Conservation (phyloP, 2,113 vertebrate species). For the Lophura nycthemera region DNA sequence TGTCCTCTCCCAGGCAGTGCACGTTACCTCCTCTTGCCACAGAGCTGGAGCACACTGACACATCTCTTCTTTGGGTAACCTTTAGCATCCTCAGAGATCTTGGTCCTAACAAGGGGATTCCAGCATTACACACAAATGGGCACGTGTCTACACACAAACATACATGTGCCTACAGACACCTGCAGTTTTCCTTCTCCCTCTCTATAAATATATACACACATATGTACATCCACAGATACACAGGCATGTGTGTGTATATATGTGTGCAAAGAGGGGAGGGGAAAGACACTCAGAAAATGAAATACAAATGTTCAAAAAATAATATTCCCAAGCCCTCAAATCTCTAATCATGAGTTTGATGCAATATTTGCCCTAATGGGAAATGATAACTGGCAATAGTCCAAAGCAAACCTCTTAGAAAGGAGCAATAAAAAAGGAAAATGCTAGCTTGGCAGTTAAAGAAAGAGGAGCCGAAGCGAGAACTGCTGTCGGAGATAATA, state of each 20-base stretch:
- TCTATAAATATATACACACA: slow-evolving; percentile 45
- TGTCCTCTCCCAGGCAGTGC: not conserved
- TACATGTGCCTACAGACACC: not conserved
- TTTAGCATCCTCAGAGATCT: slow-evolving; percentile 20
- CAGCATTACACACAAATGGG: not conserved
- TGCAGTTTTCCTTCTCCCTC: not conserved
- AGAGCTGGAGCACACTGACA: slow-evolving; percentile 65
- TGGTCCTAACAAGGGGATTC: not conserved
- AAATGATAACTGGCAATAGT: slow-evolving; percentile 76
- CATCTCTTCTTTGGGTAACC: slow-evolving; percentile 58
- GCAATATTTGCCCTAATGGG: slow-evolving; percentile 79
- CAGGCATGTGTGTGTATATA: slow-evolving; percentile 38
- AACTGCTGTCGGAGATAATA: slow-evolving; percentile 71
- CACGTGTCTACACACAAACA: not conserved
- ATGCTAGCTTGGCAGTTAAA: slow-evolving; percentile 68
- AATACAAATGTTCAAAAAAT: slow-evolving; percentile 72
- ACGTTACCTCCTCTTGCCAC: slow-evolving; percentile 61
- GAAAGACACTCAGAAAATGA: slow-evolving; percentile 58
- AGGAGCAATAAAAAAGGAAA: slow-evolving; percentile 73
- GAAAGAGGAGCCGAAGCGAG: slow-evolving; percentile 67
- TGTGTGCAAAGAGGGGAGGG: slow-evolving; percentile 22
- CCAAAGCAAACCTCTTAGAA: slow-evolving; percentile 79
- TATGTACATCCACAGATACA: slow-evolving; percentile 16
- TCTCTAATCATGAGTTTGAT: slow-evolving; percentile 77
- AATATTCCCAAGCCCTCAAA: slow-evolving; percentile 71